Conservation (phyloP, 2,888 invertebrate species). For the Himalopsyche anomala region DNA sequence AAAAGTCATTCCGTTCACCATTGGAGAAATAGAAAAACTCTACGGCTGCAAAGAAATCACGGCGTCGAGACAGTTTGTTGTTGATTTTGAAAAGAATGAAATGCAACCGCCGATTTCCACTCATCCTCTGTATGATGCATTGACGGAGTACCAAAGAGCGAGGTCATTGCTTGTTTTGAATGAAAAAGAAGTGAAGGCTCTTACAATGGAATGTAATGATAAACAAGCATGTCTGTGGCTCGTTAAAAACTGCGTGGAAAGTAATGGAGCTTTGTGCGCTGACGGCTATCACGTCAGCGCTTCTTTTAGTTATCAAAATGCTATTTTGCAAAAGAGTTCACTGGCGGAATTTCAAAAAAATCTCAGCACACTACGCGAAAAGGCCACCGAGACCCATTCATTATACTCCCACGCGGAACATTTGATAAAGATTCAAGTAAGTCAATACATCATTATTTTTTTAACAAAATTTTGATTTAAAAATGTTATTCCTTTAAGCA, state of each 20-base stretch:
- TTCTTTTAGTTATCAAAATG: constrained; percentile 57
- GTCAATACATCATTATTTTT: neutral
- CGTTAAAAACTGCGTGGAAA: constrained; percentile 54
- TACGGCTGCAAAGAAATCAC: constrained; percentile 63
- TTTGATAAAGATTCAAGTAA: constrained; percentile 62
- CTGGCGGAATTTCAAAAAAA: constrained; percentile 58
- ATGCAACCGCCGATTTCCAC: constrained; percentile 56
- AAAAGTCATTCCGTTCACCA: constrained; percentile 56
- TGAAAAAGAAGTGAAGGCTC: constrained; percentile 54
- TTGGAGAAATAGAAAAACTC: constrained; percentile 61
- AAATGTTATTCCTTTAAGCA: too few species aligned
- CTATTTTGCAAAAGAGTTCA: constrained; percentile 52
- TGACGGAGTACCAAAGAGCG: constrained; percentile 63
- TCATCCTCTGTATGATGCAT: constrained; percentile 62
- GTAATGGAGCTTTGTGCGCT: constrained; percentile 53
- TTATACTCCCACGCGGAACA: constrained; percentile 61
- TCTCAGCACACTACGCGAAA: constrained; percentile 56
- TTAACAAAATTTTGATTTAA: too few species aligned
- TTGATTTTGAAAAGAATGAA: constrained; percentile 62
- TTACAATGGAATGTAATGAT: constrained; percentile 52
- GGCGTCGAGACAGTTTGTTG: constrained; percentile 51
- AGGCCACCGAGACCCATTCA: constrained; percentile 63
- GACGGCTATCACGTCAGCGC: constrained; percentile 56
- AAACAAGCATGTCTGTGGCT: constrained; percentile 57
- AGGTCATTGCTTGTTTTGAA: constrained; percentile 58